Evolutionary conservation across 2,113 vertebrate species (phyloP), one percentile per base, ranked within the genome.

Genomic region (Lepisosteus osseus): DNA sequence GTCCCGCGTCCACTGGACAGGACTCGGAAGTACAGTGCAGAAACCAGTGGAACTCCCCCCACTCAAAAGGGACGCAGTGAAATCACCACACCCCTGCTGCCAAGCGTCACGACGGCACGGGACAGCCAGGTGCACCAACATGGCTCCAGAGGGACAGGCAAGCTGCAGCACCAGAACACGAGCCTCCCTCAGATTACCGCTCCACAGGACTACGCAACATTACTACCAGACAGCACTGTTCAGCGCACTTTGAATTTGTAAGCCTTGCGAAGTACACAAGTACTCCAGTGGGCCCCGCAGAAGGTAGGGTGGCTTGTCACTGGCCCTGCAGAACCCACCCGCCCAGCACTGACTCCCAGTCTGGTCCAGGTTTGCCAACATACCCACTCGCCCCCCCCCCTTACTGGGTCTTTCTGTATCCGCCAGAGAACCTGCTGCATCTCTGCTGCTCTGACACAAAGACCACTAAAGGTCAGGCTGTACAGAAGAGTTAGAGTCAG

Each of bases 21-120:
- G 41, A 59, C 63, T 82, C 91, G 89, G 88, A 88, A 86, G 90
- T 89, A 92, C 91, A 92, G 90, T 93, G 90, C 88, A 93, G 90
- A 90, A 41, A 56, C 71, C 9, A 9, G 47, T 51, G 84, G 61
- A 66, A 70, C 12, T 79, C 54, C 17, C 47, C 62, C n/a, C 4
- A 14, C 51, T 57, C 41, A 67, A 7, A 56, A 12, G 54, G 47
- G 47, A 40, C 64, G 29, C 12, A 29, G 29, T n/a, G 13, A 64
- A 45, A 51, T 14, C 40, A 13, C 17, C 17, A 41, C 54, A 14
- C 63, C 4, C 40, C 55, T 59, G 44, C 14, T 29, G 9, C 64
- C 65, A 51, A 11, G n/a, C 71, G 65, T 43, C 44, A 15, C 62
- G 55, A 40, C 43, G 14, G 51, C 44, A 42, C 71, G 29, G 63